Conservation (phyloP, 2,888 invertebrate species). For the Bugula neritina region DNA sequence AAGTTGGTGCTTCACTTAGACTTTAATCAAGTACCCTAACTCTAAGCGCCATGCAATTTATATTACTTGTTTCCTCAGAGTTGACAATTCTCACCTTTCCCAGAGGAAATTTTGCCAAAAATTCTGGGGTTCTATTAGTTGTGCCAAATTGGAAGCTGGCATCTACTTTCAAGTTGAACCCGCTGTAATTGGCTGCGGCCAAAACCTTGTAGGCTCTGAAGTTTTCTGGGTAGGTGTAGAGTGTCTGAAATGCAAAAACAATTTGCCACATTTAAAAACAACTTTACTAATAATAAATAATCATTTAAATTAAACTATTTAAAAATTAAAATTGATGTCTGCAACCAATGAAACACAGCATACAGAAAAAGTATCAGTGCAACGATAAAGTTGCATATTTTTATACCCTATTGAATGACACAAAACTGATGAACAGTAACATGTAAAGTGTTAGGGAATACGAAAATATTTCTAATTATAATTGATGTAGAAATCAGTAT, state of each 20-base stretch:
- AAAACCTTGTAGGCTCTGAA: constrained; percentile 96
- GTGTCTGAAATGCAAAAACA: constrained; percentile 63
- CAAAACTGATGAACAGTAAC: neutral
- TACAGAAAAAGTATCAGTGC: neutral
- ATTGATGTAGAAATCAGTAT: too few relatives aligned
- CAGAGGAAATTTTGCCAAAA: constrained; percentile 88
- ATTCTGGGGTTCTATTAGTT: constrained; percentile 79
- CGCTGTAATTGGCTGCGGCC: constrained; percentile 94
- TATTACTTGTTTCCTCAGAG: too few relatives aligned
- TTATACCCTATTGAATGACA: neutral
- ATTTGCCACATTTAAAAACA: neutral
- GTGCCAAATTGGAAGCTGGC: constrained; percentile 82
- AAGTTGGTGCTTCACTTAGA: too few relatives aligned
- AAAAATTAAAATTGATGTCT: neutral
- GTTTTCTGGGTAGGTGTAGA: constrained; percentile 96
- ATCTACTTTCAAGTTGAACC: constrained; percentile 59
- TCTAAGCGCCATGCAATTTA: too few relatives aligned
- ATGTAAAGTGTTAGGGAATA: neutral
- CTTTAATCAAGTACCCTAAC: too few relatives aligned
- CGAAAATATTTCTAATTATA: too few relatives aligned
- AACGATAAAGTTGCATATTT: neutral
- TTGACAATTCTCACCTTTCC: constrained; percentile 95
- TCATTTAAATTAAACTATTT: neutral
- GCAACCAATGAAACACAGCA: too few relatives aligned
- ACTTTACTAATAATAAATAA: constrained; percentile 22